Percentiles rank a stretch among this genome's conserved stretches.
Conservation (phyloP, 1,140 invertebrate species). For the Drosophila varians region DNA sequence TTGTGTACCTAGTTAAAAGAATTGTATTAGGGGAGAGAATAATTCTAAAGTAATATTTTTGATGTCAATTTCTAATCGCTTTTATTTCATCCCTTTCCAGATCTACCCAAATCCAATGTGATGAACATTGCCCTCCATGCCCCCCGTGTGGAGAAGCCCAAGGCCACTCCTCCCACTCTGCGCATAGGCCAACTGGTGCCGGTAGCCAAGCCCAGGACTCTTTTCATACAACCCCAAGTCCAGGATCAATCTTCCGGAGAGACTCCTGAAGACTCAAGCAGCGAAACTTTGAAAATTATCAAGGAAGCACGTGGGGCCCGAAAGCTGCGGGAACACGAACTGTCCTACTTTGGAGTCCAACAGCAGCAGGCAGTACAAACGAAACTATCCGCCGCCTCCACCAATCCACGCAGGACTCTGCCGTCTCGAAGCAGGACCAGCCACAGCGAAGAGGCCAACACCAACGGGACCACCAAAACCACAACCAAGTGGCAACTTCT, state of each 20-base stretch:
- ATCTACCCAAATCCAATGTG: slow-evolving; percentile 79
- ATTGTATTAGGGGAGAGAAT: not conserved
- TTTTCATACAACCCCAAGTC: slow-evolving; percentile 59
- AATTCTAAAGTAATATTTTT: too few species aligned
- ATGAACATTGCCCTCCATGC: slow-evolving; percentile 81
- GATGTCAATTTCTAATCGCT: not conserved
- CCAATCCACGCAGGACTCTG: slow-evolving; percentile 61
- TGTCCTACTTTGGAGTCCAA: slow-evolving; percentile 84
- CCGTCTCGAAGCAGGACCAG: slow-evolving; percentile 57
- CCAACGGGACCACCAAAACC: slow-evolving; percentile 25
- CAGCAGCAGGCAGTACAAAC: slow-evolving; percentile 21
- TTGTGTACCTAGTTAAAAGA: not conserved
- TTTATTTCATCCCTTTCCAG: slow-evolving; percentile 36
- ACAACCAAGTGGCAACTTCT: slow-evolving; percentile 78
- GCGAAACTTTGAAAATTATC: slow-evolving; percentile 72
- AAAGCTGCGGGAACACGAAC: slow-evolving; percentile 83
- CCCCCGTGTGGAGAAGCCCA: slow-evolving; percentile 56
- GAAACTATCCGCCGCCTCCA: slow-evolving; percentile 20
- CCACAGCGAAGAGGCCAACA: slow-evolving; percentile 37
- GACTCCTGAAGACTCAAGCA: slow-evolving; percentile 49
- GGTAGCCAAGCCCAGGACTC: slow-evolving; percentile 71
- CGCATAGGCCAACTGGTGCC: slow-evolving; percentile 65
- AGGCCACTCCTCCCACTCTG: slow-evolving; percentile 43
- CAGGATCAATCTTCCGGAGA: slow-evolving; percentile 19
- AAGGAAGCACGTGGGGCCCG: slow-evolving; percentile 82